These are phyloP conservation scores for Mormyrus proboscirostris DNA, from an alignment of 2,797 vertebrate genomes.

Conservation along the genomic window DNA sequence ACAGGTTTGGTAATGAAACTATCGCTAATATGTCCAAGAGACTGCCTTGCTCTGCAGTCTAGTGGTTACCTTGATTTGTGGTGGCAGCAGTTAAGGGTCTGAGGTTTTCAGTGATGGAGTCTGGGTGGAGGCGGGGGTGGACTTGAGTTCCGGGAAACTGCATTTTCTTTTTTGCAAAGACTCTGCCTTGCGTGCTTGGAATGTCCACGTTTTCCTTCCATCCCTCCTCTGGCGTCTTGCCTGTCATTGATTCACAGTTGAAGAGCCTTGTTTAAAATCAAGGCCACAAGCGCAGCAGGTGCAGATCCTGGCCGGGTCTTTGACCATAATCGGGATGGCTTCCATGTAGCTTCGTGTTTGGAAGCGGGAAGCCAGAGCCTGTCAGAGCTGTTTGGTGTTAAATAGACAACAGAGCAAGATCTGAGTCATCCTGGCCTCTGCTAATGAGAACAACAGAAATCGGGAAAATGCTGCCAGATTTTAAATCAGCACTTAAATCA, in stretches of 20 bases:
- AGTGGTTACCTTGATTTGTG: conserved; percentile 16
- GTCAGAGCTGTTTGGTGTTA: neutral
- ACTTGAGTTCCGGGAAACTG: neutral
- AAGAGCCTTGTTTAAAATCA: neutral
- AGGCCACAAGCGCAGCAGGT: neutral
- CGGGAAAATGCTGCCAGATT: neutral
- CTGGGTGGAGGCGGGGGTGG: neutral
- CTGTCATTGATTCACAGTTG: neutral
- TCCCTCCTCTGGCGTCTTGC: neutral
- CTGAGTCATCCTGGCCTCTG: neutral
- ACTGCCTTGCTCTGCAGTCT: neutral
- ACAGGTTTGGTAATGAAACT: conserved; percentile 19
- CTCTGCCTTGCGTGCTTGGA: neutral
- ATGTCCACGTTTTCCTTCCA: neutral
- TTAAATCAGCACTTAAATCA: neutral
- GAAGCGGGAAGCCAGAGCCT: neutral
- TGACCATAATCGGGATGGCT: neutral
- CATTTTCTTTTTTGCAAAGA: neutral
- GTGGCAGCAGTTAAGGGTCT: neutral
- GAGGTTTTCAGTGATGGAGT: neutral
- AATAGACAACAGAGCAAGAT: neutral
- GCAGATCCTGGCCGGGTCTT: neutral
- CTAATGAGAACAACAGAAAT: neutral
- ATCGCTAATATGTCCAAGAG: conserved; percentile 20
- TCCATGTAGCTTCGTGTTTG: neutral